phyloP scores from a whole-genome alignment of 2,797 vertebrate species.

The Garrulus glandarius region DNA sequence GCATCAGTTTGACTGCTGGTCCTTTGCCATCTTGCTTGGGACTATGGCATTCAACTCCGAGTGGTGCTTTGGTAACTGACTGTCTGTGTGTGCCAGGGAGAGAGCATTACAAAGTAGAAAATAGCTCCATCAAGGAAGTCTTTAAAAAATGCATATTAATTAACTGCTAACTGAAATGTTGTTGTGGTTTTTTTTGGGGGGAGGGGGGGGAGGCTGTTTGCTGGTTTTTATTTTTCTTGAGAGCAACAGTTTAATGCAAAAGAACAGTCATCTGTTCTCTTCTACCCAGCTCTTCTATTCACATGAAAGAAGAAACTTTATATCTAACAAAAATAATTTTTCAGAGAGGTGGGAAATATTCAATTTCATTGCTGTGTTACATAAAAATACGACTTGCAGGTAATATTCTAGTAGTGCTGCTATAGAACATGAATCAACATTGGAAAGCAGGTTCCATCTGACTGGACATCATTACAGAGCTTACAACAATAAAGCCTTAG shows the following conservation, averaged over 20 bases:
- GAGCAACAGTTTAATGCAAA: neutral
- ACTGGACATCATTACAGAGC: neutral
- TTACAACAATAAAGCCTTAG: slow-evolving; percentile 14
- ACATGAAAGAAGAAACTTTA: neutral
- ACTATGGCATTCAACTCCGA: neutral
- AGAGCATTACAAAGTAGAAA: neutral
- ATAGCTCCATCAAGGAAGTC: neutral
- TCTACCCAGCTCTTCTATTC: neutral
- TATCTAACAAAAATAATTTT: neutral
- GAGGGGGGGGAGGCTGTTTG: accelerated
- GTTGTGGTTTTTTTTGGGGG: accelerated
- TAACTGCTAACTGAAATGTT: neutral
- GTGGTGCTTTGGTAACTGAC: neutral
- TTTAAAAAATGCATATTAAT: neutral
- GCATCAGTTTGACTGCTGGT: neutral
- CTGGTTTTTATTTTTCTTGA: neutral
- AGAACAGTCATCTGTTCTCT: neutral
- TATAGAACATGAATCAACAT: neutral
- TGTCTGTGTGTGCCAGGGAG: neutral
- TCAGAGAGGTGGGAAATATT: neutral
- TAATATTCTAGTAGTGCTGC: neutral
- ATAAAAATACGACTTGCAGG: neutral
- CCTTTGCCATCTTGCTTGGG: neutral
- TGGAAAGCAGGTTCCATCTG: neutral
- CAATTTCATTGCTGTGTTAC: neutral